These are phyloP conservation scores for Ochotona princeps DNA, from an alignment of 2,113 vertebrate genomes.

Conservation along the genomic window DNA sequence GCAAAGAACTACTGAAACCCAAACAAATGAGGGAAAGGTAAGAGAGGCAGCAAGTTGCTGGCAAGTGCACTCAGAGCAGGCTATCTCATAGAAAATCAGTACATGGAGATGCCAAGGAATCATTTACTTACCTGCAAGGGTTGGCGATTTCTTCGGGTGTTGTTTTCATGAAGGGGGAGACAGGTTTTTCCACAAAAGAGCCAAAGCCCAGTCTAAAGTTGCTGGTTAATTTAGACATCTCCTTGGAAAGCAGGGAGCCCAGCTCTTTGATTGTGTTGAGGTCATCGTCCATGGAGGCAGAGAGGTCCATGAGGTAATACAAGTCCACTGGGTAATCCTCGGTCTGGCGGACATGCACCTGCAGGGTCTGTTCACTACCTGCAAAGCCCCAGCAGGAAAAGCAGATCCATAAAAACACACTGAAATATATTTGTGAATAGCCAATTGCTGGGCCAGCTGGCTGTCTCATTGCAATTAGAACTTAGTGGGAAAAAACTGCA, in stretches of 20 bases:
- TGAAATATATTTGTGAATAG: neutral
- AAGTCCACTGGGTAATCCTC: constrained; percentile 98
- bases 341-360: constrained; percentile 93
- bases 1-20: neutral
- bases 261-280: constrained; percentile 93
- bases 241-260: constrained; percentile 94
- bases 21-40: neutral
- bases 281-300: constrained; percentile 96
- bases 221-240: constrained; percentile 96
- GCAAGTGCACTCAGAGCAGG: neutral
- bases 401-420: constrained; percentile 51
- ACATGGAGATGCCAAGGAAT: constrained; percentile 52
- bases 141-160: constrained; percentile 91
- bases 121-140: constrained; percentile 93
- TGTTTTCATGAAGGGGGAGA: constrained; percentile 96
- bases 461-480: constrained; percentile 48
- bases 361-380: constrained; percentile 92
- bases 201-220: constrained; percentile 98
- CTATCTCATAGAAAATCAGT: constrained; percentile 21
- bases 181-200: constrained; percentile 98
- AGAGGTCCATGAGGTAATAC: constrained; percentile 99
- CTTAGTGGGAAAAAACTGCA: constrained; percentile 10
- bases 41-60: neutral
- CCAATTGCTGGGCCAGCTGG: neutral
- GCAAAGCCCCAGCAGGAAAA: constrained; percentile 51